Evolutionary conservation across 2,888 invertebrate species (phyloP).

Genomic region (Hartigia nigra): DNA sequence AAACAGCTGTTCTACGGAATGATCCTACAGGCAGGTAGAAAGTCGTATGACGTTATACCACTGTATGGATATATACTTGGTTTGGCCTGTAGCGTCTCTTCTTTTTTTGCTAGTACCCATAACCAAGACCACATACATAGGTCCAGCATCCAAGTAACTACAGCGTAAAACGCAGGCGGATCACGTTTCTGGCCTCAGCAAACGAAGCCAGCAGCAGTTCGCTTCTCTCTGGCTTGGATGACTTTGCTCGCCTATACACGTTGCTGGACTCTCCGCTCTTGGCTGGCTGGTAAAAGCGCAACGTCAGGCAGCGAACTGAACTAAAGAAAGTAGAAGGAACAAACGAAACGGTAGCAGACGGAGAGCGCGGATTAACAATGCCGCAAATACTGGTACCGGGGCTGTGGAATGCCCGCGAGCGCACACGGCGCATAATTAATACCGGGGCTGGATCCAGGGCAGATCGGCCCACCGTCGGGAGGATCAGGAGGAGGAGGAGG

Average conservation of each 20-base stretch:
- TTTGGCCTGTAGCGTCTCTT: background rate
- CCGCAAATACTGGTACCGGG: conserved; percentile 63
- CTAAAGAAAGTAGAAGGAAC: conserved; percentile 21
- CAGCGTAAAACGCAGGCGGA: conserved; percentile 31
- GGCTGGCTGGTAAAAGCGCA: background rate
- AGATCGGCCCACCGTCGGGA: conserved; percentile 22
- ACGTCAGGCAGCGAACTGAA: background rate
- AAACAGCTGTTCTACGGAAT: background rate
- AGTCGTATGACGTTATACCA: background rate
- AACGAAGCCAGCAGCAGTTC: conserved; percentile 8
- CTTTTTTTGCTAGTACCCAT: background rate
- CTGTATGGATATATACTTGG: background rate
- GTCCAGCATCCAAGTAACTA: background rate
- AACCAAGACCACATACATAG: background rate
- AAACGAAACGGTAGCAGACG: conserved; percentile 60
- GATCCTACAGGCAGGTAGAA: background rate
- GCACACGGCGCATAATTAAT: conserved; percentile 65
- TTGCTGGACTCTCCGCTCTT: background rate
- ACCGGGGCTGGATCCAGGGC: conserved; percentile 34
- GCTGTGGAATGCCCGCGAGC: conserved; percentile 62
- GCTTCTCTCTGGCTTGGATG: background rate
- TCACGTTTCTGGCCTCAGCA: conserved; percentile 40
- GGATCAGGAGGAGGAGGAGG: conserved; percentile 25
- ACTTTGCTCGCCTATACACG: background rate
- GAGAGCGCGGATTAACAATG: conserved; percentile 63